A percentile compares a stretch with the other conserved stretches of the same genome.
Evolutionary conservation across 2,888 invertebrate species (phyloP).

Genomic region (Yponomeuta sedellus): DNA sequence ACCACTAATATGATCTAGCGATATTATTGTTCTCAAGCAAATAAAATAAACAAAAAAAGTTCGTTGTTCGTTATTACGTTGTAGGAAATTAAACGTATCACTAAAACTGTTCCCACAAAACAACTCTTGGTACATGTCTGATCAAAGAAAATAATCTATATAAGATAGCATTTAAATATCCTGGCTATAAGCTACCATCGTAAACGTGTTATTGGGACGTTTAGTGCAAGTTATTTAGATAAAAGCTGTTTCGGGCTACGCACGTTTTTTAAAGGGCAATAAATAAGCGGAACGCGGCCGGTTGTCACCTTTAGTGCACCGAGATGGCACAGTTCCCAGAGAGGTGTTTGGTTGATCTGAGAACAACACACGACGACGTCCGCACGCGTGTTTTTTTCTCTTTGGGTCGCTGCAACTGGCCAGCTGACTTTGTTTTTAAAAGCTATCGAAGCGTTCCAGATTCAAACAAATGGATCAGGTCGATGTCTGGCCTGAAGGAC

Average conservation of each 20-base stretch:
- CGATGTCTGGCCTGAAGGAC: constrained; percentile 42
- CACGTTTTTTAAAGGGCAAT: constrained; percentile 28
- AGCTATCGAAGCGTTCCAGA: constrained; percentile 34
- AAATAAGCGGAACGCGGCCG: constrained; percentile 47
- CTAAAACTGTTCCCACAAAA: background rate
- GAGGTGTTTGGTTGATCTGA: constrained; percentile 40
- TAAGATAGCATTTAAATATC: background rate
- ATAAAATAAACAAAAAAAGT: background rate
- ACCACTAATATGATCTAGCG: background rate
- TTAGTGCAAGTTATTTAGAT: background rate
- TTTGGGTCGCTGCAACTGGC: background rate
- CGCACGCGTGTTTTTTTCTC: constrained; percentile 10
- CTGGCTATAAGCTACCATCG: background rate
- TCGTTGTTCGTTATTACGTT: background rate
- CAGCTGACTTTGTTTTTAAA: constrained; percentile 9
- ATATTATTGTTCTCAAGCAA: background rate
- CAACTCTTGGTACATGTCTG: background rate
- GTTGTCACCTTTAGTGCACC: constrained; percentile 52
- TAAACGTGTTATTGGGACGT: background rate
- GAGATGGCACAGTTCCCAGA: constrained; percentile 60
- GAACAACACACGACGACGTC: constrained; percentile 10
- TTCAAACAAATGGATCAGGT: constrained; percentile 44
- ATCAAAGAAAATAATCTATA: background rate
- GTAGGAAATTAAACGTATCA: background rate
- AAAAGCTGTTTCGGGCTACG: background rate